Conservation (phyloP, 2,113 vertebrate genomes). For the Peucedramus taeniatus region DNA sequence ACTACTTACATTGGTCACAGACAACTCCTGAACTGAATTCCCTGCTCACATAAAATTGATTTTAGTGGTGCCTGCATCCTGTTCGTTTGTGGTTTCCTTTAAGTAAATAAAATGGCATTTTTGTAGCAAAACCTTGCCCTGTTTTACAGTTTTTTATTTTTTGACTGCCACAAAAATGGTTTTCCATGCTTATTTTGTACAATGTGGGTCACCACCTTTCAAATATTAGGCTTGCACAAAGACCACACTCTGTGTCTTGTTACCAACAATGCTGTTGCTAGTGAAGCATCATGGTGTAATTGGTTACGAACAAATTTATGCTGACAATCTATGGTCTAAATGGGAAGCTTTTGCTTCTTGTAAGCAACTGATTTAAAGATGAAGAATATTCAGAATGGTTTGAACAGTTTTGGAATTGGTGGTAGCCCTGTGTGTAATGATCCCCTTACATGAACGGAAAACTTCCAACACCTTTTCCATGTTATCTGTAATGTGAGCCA, state of each 20-base stretch:
- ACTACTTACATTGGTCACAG: neutral
- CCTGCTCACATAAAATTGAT: neutral
- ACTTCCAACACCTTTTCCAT: neutral
- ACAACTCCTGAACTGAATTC: slow-evolving; percentile 9
- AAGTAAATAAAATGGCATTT: slow-evolving; percentile 19
- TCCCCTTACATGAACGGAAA: neutral
- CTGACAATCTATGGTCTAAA: neutral
- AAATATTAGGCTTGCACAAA: neutral
- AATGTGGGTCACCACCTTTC: neutral
- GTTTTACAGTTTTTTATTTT: neutral
- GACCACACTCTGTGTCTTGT: neutral
- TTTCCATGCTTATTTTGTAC: slow-evolving; percentile 1
- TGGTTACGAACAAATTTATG: neutral
- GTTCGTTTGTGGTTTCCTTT: slow-evolving; percentile 10
- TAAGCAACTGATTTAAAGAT: neutral
- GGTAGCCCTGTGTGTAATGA: neutral
- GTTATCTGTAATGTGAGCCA: neutral
- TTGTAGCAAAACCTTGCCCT: neutral
- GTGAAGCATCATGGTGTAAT: neutral
- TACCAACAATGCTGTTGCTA: neutral
- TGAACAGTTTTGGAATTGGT: neutral
- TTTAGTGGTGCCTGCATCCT: slow-evolving; percentile 14
- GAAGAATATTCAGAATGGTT: neutral
- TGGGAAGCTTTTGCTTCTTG: neutral
- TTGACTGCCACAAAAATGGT: neutral